Conservation (phyloP, 30 jellyfish, hydroid and myxozoan species). For the Aurelia aurita complex sp. Pacific region DNA sequence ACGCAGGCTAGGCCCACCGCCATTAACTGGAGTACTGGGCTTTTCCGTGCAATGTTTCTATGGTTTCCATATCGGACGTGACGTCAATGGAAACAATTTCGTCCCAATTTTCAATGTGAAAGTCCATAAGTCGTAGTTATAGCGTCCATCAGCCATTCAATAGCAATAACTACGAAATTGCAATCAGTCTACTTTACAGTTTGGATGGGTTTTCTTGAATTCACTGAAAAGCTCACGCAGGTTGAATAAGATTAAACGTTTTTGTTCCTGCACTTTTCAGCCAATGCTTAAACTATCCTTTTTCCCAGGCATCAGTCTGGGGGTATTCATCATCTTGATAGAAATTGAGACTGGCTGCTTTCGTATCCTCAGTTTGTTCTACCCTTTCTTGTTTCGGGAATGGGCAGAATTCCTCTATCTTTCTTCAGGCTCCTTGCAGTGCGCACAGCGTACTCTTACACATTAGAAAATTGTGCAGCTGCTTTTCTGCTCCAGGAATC, state of each 20-base stretch:
- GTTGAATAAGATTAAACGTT: conserved; percentile 59
- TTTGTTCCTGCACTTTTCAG: conserved; percentile 27
- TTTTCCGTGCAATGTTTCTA: too few relatives aligned
- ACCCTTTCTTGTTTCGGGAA: neutral
- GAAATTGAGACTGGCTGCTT: neutral
- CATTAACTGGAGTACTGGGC: too few relatives aligned
- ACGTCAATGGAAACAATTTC: too few relatives aligned
- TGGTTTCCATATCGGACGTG: too few relatives aligned
- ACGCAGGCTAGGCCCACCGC: too few relatives aligned
- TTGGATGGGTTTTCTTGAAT: conserved; percentile 47
- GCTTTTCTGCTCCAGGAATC: too few relatives aligned
- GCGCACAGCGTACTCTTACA: too few relatives aligned
- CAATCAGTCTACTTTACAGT: conserved; percentile 33
- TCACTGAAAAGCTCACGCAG: conserved; percentile 59
- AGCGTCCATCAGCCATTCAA: too few relatives aligned
- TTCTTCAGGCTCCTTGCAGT: neutral
- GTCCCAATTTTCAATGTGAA: too few relatives aligned
- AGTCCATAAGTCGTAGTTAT: too few relatives aligned
- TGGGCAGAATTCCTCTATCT: neutral
- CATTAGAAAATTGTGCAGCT: too few relatives aligned
- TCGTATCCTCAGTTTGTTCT: neutral
- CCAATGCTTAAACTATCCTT: conserved; percentile 60
- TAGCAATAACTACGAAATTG: too few relatives aligned
- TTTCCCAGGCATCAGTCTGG: conserved; percentile 66
- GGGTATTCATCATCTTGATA: conserved; percentile 60